These are phyloP conservation scores for Ophion slaviceki DNA, from an alignment of 2,888 invertebrate species.

Conservation along the genomic window DNA sequence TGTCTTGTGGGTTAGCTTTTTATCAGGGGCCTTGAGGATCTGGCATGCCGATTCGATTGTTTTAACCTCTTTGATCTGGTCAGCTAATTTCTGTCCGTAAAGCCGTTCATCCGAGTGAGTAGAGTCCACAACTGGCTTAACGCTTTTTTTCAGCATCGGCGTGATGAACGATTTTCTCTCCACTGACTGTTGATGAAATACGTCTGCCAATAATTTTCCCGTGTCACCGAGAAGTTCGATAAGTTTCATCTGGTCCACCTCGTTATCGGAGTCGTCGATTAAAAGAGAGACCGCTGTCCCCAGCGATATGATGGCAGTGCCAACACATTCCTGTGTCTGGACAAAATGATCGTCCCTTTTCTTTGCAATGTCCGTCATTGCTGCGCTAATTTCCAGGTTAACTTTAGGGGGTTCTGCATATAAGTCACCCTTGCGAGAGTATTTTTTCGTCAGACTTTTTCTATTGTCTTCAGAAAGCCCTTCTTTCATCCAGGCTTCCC, in stretches of 20 bases:
- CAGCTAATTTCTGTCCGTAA: background rate
- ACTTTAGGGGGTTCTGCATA: slow-evolving; percentile 56
- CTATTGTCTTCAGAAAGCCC: slow-evolving; percentile 69
- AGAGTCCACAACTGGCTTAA: slow-evolving; percentile 27
- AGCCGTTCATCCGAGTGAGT: slow-evolving; percentile 35
- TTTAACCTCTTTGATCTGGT: slow-evolving; percentile 53
- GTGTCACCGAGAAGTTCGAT: slow-evolving; percentile 4
- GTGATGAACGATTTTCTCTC: slow-evolving; percentile 44
- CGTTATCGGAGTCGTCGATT: slow-evolving; percentile 43
- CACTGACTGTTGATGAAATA: slow-evolving; percentile 54
- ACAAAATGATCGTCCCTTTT: slow-evolving; percentile 55
- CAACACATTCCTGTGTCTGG: slow-evolving; percentile 59
- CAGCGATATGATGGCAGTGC: slow-evolving; percentile 49
- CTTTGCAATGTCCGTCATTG: slow-evolving; percentile 50
- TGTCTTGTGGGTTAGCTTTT: background rate
- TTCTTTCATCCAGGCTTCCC: slow-evolving; percentile 74
- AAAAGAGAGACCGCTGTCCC: slow-evolving; percentile 58
- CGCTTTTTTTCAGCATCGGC: slow-evolving; percentile 50
- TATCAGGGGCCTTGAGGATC: slow-evolving; percentile 1
- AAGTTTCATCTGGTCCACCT: background rate
- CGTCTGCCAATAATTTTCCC: slow-evolving; percentile 53
- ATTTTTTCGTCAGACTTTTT: slow-evolving; percentile 52
- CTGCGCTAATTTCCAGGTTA: slow-evolving; percentile 50
- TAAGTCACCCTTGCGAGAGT: slow-evolving; percentile 49
- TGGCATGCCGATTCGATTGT: background rate